Conservation (phyloP, 2,888 invertebrate species). For the Lepidochrysops patricia region DNA sequence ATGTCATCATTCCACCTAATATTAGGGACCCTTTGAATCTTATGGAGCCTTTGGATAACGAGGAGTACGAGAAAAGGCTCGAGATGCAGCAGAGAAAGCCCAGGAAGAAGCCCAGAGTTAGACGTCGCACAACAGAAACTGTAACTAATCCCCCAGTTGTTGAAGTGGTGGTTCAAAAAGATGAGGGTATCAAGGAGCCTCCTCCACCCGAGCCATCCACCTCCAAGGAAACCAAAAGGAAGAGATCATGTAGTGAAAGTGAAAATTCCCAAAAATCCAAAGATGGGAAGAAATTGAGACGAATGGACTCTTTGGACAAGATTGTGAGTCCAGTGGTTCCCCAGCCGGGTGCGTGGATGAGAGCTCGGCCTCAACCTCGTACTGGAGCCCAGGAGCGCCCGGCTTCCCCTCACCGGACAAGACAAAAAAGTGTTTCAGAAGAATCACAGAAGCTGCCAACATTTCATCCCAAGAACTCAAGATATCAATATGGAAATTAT, state of each 20-base stretch:
- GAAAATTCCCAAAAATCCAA: constrained; percentile 72
- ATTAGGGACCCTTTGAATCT: constrained; percentile 94
- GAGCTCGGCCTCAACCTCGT: constrained; percentile 56
- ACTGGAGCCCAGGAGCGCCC: constrained; percentile 57
- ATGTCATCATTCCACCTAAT: constrained; percentile 94
- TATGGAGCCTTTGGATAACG: constrained; percentile 84
- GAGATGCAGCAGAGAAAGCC: constrained; percentile 81
- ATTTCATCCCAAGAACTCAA: constrained; percentile 83
- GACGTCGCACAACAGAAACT: constrained; percentile 64
- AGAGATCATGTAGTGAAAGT: constrained; percentile 72
- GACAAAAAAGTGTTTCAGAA: constrained; percentile 45
- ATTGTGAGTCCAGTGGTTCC: constrained; percentile 94
- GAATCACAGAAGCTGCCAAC: constrained; percentile 71
- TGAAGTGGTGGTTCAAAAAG: constrained; percentile 38
- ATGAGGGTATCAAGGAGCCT: constrained; percentile 52
- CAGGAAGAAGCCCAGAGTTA: constrained; percentile 78
- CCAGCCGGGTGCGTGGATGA: constrained; percentile 90
- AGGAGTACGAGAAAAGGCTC: constrained; percentile 86
- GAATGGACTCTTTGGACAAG: constrained; percentile 86
- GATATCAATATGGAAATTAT: constrained; percentile 97
- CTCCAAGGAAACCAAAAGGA: constrained; percentile 42
- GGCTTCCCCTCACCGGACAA: constrained; percentile 60
- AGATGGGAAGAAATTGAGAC: constrained; percentile 73
- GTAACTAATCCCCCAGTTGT: constrained; percentile 55
- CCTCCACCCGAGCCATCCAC: constrained; percentile 54